Conservation (phyloP, 2,797 vertebrate species). For the Ptychadena robeensis region DNA sequence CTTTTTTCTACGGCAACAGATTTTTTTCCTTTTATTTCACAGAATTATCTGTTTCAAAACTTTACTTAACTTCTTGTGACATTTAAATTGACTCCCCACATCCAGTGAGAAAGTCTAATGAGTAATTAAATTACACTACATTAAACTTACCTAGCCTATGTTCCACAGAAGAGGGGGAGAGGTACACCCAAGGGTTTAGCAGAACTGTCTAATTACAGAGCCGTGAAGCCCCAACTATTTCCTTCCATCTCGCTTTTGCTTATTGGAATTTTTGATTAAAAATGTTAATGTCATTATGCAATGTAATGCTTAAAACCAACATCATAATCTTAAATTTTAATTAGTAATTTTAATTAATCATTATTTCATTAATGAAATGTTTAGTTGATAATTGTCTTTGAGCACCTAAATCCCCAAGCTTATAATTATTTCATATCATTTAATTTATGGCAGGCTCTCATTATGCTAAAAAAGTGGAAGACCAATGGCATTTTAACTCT, state of each 20-base stretch:
- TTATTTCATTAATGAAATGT: constrained; percentile 84
- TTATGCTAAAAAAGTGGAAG: constrained; percentile 66
- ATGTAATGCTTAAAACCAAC: constrained; percentile 80
- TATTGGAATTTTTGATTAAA: constrained; percentile 78
- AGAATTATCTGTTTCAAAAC: constrained; percentile 27
- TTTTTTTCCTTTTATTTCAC: constrained; percentile 7
- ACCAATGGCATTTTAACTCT: constrained; percentile 67
- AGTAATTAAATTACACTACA: constrained; percentile 79
- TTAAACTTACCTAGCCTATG: constrained; percentile 79
- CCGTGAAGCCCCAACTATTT: constrained; percentile 67
- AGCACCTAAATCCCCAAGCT: constrained; percentile 75
- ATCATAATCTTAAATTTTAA: constrained; percentile 83
- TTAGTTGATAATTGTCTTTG: constrained; percentile 81
- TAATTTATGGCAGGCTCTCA: constrained; percentile 68
- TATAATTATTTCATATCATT: constrained; percentile 72
- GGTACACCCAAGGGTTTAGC: constrained; percentile 73
- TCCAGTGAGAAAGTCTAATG: constrained; percentile 70
- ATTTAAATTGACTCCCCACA: constrained; percentile 53
- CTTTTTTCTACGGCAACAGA: neutral
- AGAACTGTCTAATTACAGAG: constrained; percentile 72
- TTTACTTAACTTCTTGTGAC: constrained; percentile 36
- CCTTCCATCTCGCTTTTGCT: constrained; percentile 72
- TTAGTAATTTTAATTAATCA: constrained; percentile 84
- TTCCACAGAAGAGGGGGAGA: constrained; percentile 74
- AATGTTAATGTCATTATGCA: constrained; percentile 79